Evolutionary conservation across 2,888 invertebrate species (phyloP).

Genomic region (Lasioglossum villosulum): DNA sequence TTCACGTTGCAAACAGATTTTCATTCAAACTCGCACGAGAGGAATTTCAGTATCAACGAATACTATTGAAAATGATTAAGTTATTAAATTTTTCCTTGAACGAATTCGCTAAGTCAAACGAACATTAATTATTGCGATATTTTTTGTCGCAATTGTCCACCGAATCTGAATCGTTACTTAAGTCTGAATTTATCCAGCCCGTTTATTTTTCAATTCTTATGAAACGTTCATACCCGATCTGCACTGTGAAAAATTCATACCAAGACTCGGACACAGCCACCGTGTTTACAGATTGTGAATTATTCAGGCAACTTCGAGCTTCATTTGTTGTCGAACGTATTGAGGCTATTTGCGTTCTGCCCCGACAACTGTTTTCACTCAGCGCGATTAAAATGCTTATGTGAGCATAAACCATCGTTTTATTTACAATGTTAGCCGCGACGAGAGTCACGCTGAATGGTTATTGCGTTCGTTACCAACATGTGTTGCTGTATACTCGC

Average conservation of each 20-base stretch:
- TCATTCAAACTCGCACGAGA: not conserved
- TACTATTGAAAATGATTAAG: not conserved
- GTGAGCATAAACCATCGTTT: not conserved
- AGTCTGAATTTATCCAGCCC: not conserved
- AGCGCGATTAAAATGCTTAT: not conserved
- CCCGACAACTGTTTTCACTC: not conserved
- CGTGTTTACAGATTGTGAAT: not conserved
- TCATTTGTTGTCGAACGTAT: constrained; percentile 1
- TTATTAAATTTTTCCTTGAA: too few relatives aligned
- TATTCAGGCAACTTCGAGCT: not conserved
- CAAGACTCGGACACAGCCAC: not conserved
- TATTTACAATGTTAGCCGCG: not conserved
- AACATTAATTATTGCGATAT: not conserved
- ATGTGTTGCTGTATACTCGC: not conserved
- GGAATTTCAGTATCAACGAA: not conserved
- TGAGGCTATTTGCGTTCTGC: not conserved
- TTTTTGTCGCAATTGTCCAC: not conserved
- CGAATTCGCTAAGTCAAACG: too few relatives aligned
- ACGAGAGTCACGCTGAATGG: not conserved
- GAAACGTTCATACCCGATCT: not conserved
- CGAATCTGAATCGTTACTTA: not conserved
- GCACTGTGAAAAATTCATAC: not conserved
- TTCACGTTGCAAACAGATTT: not conserved
- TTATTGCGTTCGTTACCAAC: not conserved
- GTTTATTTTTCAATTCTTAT: not conserved